These are phyloP conservation scores for Verasper variegatus DNA, from an alignment of 2,113 vertebrate species.

Conservation along the genomic window DNA sequence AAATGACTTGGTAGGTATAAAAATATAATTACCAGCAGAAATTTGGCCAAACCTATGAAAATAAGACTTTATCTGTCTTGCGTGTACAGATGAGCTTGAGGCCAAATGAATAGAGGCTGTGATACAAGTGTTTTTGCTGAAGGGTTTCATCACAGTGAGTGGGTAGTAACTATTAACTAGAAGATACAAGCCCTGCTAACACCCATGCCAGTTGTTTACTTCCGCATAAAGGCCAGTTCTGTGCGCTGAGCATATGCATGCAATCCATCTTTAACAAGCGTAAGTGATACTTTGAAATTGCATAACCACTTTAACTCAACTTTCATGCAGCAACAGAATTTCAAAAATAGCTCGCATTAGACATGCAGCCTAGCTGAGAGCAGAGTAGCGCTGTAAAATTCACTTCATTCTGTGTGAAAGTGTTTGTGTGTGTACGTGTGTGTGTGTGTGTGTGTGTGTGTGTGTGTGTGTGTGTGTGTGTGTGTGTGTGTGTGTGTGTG, in stretches of 20 bases:
- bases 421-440: constrained; percentile 11
- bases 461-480: constrained; percentile 12
- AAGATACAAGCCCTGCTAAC: constrained; percentile 14
- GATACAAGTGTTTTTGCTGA: background rate
- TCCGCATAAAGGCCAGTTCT: constrained; percentile 13
- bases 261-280: constrained; percentile 24
- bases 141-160: constrained; percentile 18
- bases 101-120: background rate
- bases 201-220: constrained; percentile 39
- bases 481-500: constrained; percentile 10
- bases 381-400: constrained; percentile 46
- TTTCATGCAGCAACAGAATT: constrained; percentile 60
- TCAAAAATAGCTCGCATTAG: constrained; percentile 67
- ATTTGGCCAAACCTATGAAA: no score
- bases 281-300: constrained; percentile 58
- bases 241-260: constrained; percentile 24
- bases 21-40: no score
- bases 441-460: constrained; percentile 6
- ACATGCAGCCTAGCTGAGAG: constrained; percentile 55
- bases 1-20: no score
- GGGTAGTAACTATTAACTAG: constrained; percentile 16
- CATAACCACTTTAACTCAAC: constrained; percentile 59
- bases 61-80: no score
- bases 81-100: background rate
- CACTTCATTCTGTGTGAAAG: constrained; percentile 20